These are phyloP conservation scores for Belgica antarctica DNA, from an alignment of 2,888 invertebrate genomes.

Conservation along the genomic window DNA sequence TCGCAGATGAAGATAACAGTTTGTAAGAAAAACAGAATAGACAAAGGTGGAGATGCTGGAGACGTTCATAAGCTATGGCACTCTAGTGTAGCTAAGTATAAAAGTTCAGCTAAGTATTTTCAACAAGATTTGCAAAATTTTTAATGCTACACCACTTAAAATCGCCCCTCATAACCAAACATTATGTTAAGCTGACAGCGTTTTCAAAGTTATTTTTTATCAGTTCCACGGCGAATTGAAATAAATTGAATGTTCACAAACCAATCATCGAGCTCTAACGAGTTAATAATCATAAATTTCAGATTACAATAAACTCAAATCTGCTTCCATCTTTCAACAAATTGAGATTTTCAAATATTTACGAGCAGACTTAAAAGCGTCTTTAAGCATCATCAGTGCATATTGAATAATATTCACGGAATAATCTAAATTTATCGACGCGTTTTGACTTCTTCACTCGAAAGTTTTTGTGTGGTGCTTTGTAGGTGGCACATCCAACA, in stretches of 20 bases:
- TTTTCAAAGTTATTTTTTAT: too few species aligned
- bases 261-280: conserved; percentile 18
- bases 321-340: conserved; percentile 42
- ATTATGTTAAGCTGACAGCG: conserved; percentile 6
- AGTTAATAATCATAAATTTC: conserved; percentile 32
- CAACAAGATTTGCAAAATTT: too few species aligned
- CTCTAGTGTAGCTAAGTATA: too few species aligned
- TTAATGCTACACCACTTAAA: too few species aligned
- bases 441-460: background rate
- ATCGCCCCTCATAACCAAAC: too few species aligned
- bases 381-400: conserved; percentile 11
- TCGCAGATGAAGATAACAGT: conserved; percentile 9
- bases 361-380: conserved; percentile 6
- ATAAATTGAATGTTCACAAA: background rate
- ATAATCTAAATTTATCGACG: conserved; percentile 21
- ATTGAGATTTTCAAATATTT: conserved; percentile 28
- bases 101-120: too few species aligned
- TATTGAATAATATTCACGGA: background rate
- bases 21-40: background rate
- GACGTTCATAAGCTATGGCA: too few species aligned
- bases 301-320: conserved; percentile 37
- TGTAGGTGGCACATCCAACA: background rate
- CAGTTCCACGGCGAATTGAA: too few species aligned
- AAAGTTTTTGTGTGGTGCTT: background rate
- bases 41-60: background rate